Base-by-base conservation (phyloP, 2,888 invertebrate species). In the Hemithea aestivaria region DNA sequence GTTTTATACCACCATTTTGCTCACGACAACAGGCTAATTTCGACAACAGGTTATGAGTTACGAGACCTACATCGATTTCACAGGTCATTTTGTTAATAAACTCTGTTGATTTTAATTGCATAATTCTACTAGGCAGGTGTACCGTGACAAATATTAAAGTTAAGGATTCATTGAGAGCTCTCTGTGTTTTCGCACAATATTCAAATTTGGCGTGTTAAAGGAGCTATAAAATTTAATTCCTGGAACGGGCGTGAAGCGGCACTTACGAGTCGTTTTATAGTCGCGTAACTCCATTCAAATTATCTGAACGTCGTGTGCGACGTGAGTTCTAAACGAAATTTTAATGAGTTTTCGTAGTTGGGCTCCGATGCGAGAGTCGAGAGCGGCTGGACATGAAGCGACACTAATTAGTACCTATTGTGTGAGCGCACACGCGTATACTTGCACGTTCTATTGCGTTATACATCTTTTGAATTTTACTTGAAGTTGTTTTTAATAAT, bases 201-300 rank as follows among this genome's bases (percentile, higher is more conserved):
- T 71, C 58, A 66, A 73, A 73, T 67, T 70, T 65, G 44, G 63
- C 65, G 66, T 66, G 65, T 58, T 67, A 67, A 71, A 72, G 68
- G 53, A 67, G 73, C 67, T 59, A 70, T 77, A 72, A 75, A 71
- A 54, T 39, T 55, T 58, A 63, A 66, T 66, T 66, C 73, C 57
- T 49, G 48, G 69, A 63, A 67, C 61, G 52, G 40, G 61, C 73
- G 66, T 72, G 75, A 64, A 68, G 62, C 51, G 56, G 62, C 66
- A 61, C 69, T 66, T 67, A 63, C 58, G 63, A 56, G 53, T 43
- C 32, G 57, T 56, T 52, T 62, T 59, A 62, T 52, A 42, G 45
- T 40, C 50, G 52, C 52, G 46, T 51, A 51, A 50, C 54, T 57
- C 52, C 62, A 63, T 68, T 67, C 60, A 64, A 67, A 65, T 63